A percentile compares a stretch with the other conserved stretches of the same genome.
phyloP scores from a whole-genome alignment of 2,113 vertebrate genomes.

The Sitta europaea region DNA sequence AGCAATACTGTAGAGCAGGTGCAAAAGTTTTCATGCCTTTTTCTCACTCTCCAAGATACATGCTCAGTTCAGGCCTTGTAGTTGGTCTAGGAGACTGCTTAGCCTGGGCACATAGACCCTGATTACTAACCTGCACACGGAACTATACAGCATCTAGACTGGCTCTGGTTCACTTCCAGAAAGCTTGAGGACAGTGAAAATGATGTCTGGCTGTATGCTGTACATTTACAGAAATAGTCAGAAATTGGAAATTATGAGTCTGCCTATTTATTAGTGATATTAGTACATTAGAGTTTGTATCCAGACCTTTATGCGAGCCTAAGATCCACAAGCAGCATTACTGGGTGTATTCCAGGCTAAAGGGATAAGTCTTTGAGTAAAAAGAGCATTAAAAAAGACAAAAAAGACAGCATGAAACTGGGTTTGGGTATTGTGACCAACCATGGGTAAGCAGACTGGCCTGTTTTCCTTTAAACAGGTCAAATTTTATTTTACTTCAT shows the following conservation, averaged over 20 bases:
- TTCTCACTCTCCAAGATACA: neutral
- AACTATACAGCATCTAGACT: neutral
- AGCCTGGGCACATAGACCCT: neutral
- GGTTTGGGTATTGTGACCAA: neutral
- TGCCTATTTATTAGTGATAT: neutral
- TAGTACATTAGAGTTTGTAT: neutral
- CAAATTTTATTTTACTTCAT: neutral
- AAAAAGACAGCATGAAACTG: neutral
- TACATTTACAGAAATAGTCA: neutral
- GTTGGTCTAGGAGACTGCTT: neutral
- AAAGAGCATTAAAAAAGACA: neutral
- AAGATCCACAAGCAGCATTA: neutral
- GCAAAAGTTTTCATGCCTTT: neutral
- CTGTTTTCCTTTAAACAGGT: neutral
- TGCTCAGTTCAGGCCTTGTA: neutral
- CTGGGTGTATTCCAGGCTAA: neutral
- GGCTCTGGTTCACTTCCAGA: neutral
- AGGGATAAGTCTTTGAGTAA: neutral
- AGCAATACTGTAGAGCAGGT: neutral
- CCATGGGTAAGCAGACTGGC: neutral
- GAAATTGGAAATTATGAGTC: neutral
- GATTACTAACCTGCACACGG: neutral
- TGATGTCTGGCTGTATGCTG: neutral
- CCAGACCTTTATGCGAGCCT: neutral
- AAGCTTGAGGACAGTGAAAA: neutral